phyloP scores from a whole-genome alignment of 2,797 vertebrate species.

The Hoplostethus mediterraneus region DNA sequence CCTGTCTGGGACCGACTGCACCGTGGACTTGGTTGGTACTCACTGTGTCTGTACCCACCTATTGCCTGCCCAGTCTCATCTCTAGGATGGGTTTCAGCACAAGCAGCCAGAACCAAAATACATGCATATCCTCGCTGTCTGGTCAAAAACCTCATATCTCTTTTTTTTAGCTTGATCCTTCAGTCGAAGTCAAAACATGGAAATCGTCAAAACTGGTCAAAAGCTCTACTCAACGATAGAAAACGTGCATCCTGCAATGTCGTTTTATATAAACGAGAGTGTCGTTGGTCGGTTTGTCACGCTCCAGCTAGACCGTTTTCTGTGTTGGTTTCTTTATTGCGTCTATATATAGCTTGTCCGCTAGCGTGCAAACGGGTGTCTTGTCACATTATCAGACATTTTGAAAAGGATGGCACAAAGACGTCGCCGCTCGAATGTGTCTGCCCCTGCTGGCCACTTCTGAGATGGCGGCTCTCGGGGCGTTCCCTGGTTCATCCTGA shows the following conservation, averaged over 20 bases:
- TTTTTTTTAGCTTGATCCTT: too few relatives aligned
- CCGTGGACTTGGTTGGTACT: conserved; percentile 88
- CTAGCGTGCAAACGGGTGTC: conserved; percentile 44
- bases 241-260: conserved; percentile 35
- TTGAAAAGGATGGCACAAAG: too few relatives aligned
- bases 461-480: conserved; percentile 19
- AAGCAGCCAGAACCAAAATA: conserved; percentile 32
- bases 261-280: conserved; percentile 43
- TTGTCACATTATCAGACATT: conserved; percentile 47
- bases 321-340: conserved; percentile 17
- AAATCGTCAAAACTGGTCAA: conserved; percentile 20
- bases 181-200: too few relatives aligned
- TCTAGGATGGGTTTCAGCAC: conserved; percentile 53
- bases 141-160: too few relatives aligned
- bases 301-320: conserved; percentile 38
- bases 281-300: conserved; percentile 32
- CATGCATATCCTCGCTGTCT: too few relatives aligned
- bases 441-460: conserved; percentile 41
- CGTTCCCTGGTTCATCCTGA: conserved; percentile 6
- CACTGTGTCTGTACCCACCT: conserved; percentile 21
- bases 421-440: not conserved
- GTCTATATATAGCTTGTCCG: conserved; percentile 62
- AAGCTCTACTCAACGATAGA: conserved; percentile 37
- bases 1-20: conserved; percentile 91
- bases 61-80: conserved; percentile 49